Conservation (phyloP, 2,888 invertebrate genomes). For the Pristionchus japonicus region DNA sequence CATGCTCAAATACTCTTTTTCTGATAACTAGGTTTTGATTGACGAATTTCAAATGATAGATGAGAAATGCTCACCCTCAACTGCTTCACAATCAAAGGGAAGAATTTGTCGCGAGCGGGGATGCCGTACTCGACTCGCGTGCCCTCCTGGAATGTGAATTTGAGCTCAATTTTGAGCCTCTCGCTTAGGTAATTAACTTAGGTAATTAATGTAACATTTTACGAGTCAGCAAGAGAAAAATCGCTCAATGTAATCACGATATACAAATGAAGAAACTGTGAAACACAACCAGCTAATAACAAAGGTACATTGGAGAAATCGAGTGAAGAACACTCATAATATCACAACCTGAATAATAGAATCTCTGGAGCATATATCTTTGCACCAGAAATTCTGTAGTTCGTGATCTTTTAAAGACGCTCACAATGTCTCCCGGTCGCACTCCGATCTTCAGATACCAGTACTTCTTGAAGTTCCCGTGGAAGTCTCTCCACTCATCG, state of each 20-base stretch:
- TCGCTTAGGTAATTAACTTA: too few relatives aligned
- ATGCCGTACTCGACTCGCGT: conserved; percentile 6
- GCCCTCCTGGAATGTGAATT: background rate
- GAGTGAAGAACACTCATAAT: too few relatives aligned
- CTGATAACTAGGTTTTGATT: background rate
- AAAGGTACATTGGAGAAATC: too few relatives aligned
- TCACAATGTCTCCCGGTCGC: conserved; percentile 3
- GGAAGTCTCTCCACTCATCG: conserved; percentile 31
- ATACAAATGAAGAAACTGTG: too few relatives aligned
- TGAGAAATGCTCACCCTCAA: background rate
- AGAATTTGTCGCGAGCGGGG: conserved; percentile 25
- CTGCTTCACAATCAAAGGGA: conserved; percentile 16
- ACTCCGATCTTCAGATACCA: conserved; percentile 41
- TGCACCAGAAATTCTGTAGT: background rate
- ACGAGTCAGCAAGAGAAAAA: too few relatives aligned
- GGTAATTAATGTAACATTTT: too few relatives aligned
- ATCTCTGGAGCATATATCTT: background rate
- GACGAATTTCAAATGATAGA: background rate
- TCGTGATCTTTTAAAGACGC: too few relatives aligned
- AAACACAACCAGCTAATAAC: too few relatives aligned
- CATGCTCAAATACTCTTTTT: too few relatives aligned
- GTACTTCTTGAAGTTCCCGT: conserved; percentile 35
- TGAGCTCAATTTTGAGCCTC: too few relatives aligned
- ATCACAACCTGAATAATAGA: too few relatives aligned
- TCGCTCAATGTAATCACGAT: too few relatives aligned